phyloP scores from a whole-genome alignment of 2,888 invertebrate species.

The Synanthedon tipuliformis region DNA sequence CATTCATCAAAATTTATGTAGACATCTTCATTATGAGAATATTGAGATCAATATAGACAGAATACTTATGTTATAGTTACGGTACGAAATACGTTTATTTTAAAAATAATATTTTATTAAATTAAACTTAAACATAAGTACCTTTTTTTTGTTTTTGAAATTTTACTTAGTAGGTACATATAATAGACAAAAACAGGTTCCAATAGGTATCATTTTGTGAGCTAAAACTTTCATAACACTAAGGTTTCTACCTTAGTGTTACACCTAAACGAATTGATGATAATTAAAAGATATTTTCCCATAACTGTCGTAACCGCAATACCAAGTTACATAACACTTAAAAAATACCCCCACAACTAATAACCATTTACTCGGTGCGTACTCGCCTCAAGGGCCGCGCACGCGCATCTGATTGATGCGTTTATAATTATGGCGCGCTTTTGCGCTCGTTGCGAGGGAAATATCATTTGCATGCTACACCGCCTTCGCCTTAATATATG shows the following conservation, averaged over 20 bases:
- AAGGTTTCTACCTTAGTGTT: no score
- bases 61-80: not conserved
- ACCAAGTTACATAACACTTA: not conserved
- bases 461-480: slow-evolving; percentile 42
- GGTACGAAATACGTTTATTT: no score
- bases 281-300: not conserved
- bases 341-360: slow-evolving; percentile 17
- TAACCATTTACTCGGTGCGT: slow-evolving; percentile 41
- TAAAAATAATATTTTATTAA: no score
- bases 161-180: no score
- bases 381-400: slow-evolving; percentile 30
- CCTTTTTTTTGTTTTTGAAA: no score
- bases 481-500: slow-evolving; percentile 16
- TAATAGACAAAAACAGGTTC: no score
- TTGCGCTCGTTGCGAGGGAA: slow-evolving; percentile 18
- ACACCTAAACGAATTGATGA: no score
- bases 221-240: no score
- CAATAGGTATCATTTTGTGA: no score
- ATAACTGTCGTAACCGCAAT: not conserved
- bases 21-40: slow-evolving; percentile 31
- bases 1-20: slow-evolving; percentile 37
- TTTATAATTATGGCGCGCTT: slow-evolving; percentile 60
- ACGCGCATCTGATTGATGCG: slow-evolving; percentile 57
- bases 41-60: slow-evolving; percentile 12
- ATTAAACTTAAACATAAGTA: no score